Base-by-base conservation (phyloP, 2,888 invertebrate genomes). In the Diadegma fenestrale region DNA sequence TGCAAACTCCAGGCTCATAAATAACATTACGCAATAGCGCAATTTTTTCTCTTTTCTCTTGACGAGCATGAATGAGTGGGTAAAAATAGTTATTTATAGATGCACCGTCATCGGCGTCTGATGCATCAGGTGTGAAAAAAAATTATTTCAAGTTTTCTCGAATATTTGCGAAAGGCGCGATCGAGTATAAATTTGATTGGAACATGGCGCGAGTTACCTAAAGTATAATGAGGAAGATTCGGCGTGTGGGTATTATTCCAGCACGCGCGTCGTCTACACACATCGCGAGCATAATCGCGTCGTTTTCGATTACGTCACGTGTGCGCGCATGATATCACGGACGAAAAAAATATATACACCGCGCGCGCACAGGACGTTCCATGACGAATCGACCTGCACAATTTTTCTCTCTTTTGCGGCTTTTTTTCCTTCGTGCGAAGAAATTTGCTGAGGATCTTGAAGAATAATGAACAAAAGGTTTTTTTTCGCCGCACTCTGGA, bases 301-400 rank as follows among this genome's bases (percentile, higher is more conserved):
- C 76, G 78, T n/a, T 79, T 86, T 72, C 83, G 89, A 89, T 92
- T 91, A 91, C 92, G 91, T 92, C 92, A 92, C 87, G 85, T 87
- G 90, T 88, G 90, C 88, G 90, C 88, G 90, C 88, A 91, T 92
- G 92, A 92, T 91, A 91, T 92, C 92, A 92, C 90, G 90, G 87
- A 86, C 86, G 89, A 88, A 87, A 91, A 91, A 91, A 90, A 91
- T 86, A 88, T 87, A 90, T 85, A 87, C 86, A 43, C 45, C 58
- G 75, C 33, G 72, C 22, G 63, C 58, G 75, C 33, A 76, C 22
- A 64, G 58, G 69, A 8, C 43, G 43, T 22, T 75, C 69, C 54
- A 19, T 10, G 22, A 33, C 43, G n/a, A 41, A 69, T 75, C 68
- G 48, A 26, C 51, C n/a, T n/a, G n/a, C n/a, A n/a, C 17, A 61